phyloP scores from a whole-genome alignment of 2,888 invertebrate species.

The Tipula confusa region DNA sequence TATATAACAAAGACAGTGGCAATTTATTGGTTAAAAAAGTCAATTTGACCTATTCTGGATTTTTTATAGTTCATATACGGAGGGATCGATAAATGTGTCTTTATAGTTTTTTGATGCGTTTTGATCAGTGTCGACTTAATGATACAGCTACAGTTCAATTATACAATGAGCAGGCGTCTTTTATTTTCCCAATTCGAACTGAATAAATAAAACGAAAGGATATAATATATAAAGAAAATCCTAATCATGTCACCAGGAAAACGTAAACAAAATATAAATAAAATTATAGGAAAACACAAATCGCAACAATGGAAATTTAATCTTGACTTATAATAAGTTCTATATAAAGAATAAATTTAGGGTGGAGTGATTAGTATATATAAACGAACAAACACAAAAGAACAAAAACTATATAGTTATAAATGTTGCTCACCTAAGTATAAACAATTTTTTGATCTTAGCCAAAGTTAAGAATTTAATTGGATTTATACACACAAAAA shows the following conservation, averaged over 20 bases:
- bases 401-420: not conserved
- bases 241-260: not conserved
- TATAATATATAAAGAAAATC: not conserved
- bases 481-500: not conserved
- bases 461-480: not conserved
- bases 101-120: too few species aligned
- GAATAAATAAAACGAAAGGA: not conserved
- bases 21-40: not conserved
- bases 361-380: not conserved
- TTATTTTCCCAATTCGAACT: too few species aligned
- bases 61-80: not conserved
- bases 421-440: not conserved
- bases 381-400: not conserved
- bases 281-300: not conserved
- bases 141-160: too few species aligned
- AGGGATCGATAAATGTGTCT: too few species aligned
- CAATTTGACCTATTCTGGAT: not conserved
- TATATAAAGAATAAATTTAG: not conserved
- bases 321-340: not conserved
- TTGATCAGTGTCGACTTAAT: too few species aligned
- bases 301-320: not conserved
- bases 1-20: not conserved
- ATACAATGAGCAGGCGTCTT: too few species aligned
- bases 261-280: too few species aligned
- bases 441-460: not conserved